phyloP scores from a whole-genome alignment of 2,113 vertebrate species.

The Spermophilus dauricus region DNA sequence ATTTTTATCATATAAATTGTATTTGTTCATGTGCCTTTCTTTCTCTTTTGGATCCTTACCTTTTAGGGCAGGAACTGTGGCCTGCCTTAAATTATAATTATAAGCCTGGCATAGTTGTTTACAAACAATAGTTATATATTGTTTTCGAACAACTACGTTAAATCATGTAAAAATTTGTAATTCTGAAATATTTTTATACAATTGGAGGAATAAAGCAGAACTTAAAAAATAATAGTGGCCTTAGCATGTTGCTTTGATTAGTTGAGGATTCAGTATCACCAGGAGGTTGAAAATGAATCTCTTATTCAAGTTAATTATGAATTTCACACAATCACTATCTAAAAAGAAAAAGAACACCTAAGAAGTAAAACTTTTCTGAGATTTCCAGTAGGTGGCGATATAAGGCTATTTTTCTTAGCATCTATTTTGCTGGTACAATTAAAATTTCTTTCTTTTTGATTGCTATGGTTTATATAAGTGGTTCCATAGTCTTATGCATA shows the following conservation, averaged over 20 bases:
- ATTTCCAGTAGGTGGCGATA: slow-evolving; percentile 88
- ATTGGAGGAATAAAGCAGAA: neutral
- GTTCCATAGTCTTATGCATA: slow-evolving; percentile 42
- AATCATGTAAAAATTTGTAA: slow-evolving; percentile 8
- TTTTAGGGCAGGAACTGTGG: neutral
- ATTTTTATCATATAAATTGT: neutral
- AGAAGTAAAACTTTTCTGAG: slow-evolving; percentile 54
- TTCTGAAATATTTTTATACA: slow-evolving; percentile 35
- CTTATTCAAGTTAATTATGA: slow-evolving; percentile 47
- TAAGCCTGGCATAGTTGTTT: neutral
- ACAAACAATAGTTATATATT: neutral
- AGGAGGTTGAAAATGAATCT: slow-evolving; percentile 38
- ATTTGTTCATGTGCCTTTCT: neutral
- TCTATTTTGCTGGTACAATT: slow-evolving; percentile 55
- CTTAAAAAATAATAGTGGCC: slow-evolving; percentile 37
- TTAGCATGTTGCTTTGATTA: neutral
- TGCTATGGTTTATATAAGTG: slow-evolving; percentile 54
- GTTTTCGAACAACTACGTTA: neutral
- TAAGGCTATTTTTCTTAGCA: slow-evolving; percentile 75
- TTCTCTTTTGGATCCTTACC: neutral
- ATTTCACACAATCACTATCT: slow-evolving; percentile 12
- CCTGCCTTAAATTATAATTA: neutral
- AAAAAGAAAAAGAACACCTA: neutral
- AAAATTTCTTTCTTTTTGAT: slow-evolving; percentile 70
- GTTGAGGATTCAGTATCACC: neutral